Conservation (phyloP, 2,888 invertebrate genomes). For the Villa cingulata region DNA sequence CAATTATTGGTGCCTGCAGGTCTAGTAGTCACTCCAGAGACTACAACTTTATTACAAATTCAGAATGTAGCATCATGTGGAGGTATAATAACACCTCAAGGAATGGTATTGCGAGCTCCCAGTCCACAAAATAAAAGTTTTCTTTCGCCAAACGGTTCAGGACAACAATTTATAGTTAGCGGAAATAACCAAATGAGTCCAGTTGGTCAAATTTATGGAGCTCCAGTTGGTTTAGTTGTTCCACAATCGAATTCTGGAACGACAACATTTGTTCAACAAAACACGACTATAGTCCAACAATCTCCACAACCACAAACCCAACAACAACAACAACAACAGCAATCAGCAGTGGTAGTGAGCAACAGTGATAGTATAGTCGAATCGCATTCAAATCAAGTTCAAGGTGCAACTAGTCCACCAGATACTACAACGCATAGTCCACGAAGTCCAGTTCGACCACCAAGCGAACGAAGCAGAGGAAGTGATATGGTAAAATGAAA, state of each 20-base stretch:
- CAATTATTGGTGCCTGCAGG: slow-evolving; percentile 75
- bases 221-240: slow-evolving; percentile 34
- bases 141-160: slow-evolving; percentile 53
- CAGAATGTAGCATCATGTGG: slow-evolving; percentile 58
- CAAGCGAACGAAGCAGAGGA: slow-evolving; percentile 33
- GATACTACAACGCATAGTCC: slow-evolving; percentile 80
- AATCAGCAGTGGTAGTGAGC: neutral
- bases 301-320: slow-evolving; percentile 51
- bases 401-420: slow-evolving; percentile 51
- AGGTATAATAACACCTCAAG: slow-evolving; percentile 54
- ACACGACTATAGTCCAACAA: slow-evolving; percentile 72
- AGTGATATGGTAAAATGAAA: slow-evolving; percentile 32
- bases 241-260: slow-evolving; percentile 37
- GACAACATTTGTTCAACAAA: slow-evolving; percentile 70
- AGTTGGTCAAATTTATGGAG: slow-evolving; percentile 38
- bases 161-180: slow-evolving; percentile 58
- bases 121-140: slow-evolving; percentile 61
- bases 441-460: slow-evolving; percentile 42
- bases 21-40: slow-evolving; percentile 71
- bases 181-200: slow-evolving; percentile 69
- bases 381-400: slow-evolving; percentile 37
- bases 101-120: slow-evolving; percentile 67
- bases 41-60: slow-evolving; percentile 60
- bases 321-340: slow-evolving; percentile 25
- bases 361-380: neutral